Evolutionary conservation across 2,797 vertebrate species (phyloP).

Genomic region (Myotis planiceps): DNA sequence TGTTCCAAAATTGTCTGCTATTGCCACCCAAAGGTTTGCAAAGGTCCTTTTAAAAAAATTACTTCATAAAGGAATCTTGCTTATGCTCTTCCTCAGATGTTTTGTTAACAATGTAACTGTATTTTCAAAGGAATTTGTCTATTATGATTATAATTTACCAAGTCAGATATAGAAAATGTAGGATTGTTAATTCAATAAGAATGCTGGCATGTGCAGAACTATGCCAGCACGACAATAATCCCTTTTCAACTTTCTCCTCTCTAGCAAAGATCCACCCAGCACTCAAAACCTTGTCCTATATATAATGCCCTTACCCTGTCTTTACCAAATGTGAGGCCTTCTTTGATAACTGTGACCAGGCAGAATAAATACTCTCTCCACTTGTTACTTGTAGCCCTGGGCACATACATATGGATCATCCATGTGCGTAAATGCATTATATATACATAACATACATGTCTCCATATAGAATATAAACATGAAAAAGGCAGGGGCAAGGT

Average conservation of each 20-base stretch:
- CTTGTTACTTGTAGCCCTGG: not conserved
- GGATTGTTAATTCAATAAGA: not conserved
- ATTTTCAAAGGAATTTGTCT: not conserved
- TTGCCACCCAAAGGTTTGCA: not conserved
- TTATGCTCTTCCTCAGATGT: not conserved
- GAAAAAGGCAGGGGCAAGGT: not conserved
- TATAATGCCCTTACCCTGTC: not conserved
- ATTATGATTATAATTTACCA: not conserved
- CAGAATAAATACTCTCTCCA: not conserved
- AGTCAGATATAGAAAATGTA: not conserved
- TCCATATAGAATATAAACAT: not conserved
- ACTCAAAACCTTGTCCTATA: not conserved
- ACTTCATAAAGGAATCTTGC: not conserved
- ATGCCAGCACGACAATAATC: accelerated
- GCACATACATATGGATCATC: not conserved
- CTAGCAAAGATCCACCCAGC: not conserved
- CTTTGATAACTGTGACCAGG: not conserved
- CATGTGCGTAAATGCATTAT: not conserved
- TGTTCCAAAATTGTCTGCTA: not conserved
- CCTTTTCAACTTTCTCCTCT: not conserved
- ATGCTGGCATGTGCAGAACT: not conserved
- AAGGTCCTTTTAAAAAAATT: not conserved
- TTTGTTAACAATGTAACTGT: not conserved
- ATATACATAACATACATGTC: not conserved
- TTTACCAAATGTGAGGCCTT: not conserved